Conservation (phyloP, 2,888 invertebrate genomes). For the Pachydiplax longipennis region DNA sequence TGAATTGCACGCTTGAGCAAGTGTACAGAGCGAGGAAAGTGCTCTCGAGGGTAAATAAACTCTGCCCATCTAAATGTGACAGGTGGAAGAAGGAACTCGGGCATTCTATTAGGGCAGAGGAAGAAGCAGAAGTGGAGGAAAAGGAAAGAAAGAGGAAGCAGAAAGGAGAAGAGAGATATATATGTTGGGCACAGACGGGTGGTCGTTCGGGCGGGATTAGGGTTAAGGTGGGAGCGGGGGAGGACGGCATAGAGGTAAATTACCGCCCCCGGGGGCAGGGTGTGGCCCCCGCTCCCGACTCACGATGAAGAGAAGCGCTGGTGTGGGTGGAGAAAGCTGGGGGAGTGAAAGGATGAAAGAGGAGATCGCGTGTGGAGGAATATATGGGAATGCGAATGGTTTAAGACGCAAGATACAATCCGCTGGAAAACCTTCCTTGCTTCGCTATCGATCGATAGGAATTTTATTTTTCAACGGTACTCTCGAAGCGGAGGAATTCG, state of each 20-base stretch:
- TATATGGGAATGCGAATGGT: not conserved
- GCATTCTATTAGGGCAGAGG: not conserved
- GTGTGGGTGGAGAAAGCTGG: not conserved
- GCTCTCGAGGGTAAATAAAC: not conserved
- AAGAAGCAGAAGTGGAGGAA: not conserved
- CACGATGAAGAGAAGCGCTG: not conserved
- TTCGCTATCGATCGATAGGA: not conserved
- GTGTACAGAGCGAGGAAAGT: not conserved
- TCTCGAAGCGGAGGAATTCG: not conserved
- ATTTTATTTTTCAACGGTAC: not conserved
- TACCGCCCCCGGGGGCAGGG: constrained; percentile 1
- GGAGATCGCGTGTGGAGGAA: not conserved
- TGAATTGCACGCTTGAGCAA: not conserved
- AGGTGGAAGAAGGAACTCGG: not conserved
- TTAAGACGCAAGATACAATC: not conserved
- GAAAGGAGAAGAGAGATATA: not conserved
- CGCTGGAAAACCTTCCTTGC: not conserved
- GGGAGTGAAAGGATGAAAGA: not conserved
- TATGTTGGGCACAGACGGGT: not conserved
- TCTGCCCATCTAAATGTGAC: not conserved
- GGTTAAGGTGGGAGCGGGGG: not conserved
- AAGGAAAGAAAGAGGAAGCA: not conserved
- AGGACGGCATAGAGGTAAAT: not conserved
- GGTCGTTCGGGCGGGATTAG: not conserved
- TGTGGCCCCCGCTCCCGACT: not conserved